Base-by-base conservation (phyloP, 2,888 invertebrate genomes). In the Coenonympha glycerion region DNA sequence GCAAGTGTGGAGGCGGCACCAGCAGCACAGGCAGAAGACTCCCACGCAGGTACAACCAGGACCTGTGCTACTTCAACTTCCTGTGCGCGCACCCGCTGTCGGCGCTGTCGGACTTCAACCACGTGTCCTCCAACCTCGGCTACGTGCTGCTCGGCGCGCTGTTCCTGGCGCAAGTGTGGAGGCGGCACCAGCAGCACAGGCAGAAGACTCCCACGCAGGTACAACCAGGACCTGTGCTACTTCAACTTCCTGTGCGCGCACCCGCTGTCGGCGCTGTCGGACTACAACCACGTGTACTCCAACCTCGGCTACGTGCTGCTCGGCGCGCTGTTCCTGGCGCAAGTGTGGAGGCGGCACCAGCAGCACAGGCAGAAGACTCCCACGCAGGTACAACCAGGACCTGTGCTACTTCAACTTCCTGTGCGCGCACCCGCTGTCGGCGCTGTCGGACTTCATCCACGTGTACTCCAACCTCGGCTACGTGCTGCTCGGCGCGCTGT, bases 41-140 rank as follows among this genome's bases (percentile, higher is more conserved):
- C 95, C 6, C 1, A n/a, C n/a, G n/a, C n/a, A n/a, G n/a, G n/a
- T n/a, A n/a, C 2, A 92, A 96, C 76, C 92, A 95, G 68, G 96
- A 96, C 76, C 84, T 95, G 28, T 96, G 96, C 74, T 96, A 95
- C 71, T 96, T 95, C 83, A 97, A 97, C 79, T 96, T 95, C 79
- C 82, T 93, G 3, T 97, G 96, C 77, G 92, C 95, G 0, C 93
- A 94, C 70, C 95, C 95, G 0, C 79, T 94, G 8, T 90, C 92
- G 45, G 83, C 91, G 8, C 80, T 95, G 15, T 93, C 93, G 3
- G 94, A 96, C 65, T 96, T 96, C 78, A 96, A 96, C 88, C 96
- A 95, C 71, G 91, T 97, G 24, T 95, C 92, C 78, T 95, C 95
- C 6, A 96, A 96, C 81, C 88, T 94, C 42, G 95, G 95, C 2